Evolutionary conservation across 2,113 vertebrate genomes (phyloP), one percentile per base, ranked within the genome.

Genomic region (Miniopterus natalensis): DNA sequence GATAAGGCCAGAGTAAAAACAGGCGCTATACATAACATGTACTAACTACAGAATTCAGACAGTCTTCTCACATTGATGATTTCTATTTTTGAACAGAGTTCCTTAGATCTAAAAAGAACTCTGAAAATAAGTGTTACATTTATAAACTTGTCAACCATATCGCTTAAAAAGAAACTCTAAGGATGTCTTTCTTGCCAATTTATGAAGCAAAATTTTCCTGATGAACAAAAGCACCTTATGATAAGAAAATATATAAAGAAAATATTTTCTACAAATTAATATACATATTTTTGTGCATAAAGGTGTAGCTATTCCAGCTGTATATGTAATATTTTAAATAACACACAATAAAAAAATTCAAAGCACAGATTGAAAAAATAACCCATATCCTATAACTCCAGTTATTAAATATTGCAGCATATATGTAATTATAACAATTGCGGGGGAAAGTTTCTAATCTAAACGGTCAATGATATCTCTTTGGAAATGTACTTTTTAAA

Each of bases 331-430:
- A 88, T 91, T 90, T 96, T 96, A 96, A 96, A 97, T 92, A 97
- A 97, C 42, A 81, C 51, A 97, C 49, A 97, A 75, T 95, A 95
- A 97, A 61, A 81, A 97, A 88, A 95, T 84, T 97, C n/a, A 97
- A 96, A 98, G 74, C 95, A 96, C 40, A 91, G 71, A 95, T 51
- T 95, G 63, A 94, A 96, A 96, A 96, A 96, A 97, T 66, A 96
- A 61, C 23, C 55, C 93, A 80, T 93, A 78, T 68, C 84, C 40
- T 97, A 81, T 97, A 49, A 97, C 25, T 93, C 97, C 92, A 95
- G 96, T 96, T 96, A 87, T 94, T 96, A 97, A 96, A 97, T 97
- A 97, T 83, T 98, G 95, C 97, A 98, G 97, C 96, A 98, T 97
- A 93, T 96, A 79, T 84, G 93, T 88, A 55, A 94, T 49, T 92